Evolutionary conservation across 1,140 invertebrate genomes (phyloP).

Genomic region (Drosophila simulans): DNA sequence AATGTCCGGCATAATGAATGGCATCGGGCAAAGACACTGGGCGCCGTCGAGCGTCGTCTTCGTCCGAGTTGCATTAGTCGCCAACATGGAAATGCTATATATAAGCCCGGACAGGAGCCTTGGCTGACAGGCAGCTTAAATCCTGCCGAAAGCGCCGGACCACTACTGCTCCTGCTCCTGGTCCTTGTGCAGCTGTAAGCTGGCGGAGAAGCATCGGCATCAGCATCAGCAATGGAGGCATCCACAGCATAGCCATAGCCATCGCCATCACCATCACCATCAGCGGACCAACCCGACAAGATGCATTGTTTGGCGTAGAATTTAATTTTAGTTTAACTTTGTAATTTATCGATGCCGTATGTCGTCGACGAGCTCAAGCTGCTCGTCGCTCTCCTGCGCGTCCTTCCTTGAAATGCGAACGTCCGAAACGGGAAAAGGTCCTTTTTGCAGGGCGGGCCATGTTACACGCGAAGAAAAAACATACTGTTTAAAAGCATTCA

Average conservation of each 20-base stretch:
- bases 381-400: constrained; percentile 10
- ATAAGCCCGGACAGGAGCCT: constrained; percentile 62
- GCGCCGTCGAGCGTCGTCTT: constrained; percentile 53
- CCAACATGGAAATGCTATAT: constrained; percentile 82
- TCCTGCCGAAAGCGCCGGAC: constrained; percentile 72
- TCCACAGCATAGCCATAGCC: constrained; percentile 17
- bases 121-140: constrained; percentile 81
- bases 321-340: constrained; percentile 84
- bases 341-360: constrained; percentile 83
- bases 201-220: constrained; percentile 33
- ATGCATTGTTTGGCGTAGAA: constrained; percentile 83
- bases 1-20: constrained; percentile 81
- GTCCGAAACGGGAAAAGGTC: constrained; percentile 34
- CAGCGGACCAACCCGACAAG: constrained; percentile 50
- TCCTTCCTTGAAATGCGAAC: constrained; percentile 24
- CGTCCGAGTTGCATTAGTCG: constrained; percentile 77
- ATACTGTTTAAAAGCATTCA: not conserved
- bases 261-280: constrained; percentile 17
- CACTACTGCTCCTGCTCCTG: not conserved
- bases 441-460: constrained; percentile 29
- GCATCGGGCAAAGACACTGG: constrained; percentile 77
- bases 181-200: constrained; percentile 18
- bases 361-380: constrained; percentile 64
- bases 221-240: constrained; percentile 11
- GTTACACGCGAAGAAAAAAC: constrained; percentile 7